Percentiles rank a stretch among this genome's conserved stretches.
Conservation (phyloP, 2,113 vertebrate genomes). For the Hemichromis elongatus region DNA sequence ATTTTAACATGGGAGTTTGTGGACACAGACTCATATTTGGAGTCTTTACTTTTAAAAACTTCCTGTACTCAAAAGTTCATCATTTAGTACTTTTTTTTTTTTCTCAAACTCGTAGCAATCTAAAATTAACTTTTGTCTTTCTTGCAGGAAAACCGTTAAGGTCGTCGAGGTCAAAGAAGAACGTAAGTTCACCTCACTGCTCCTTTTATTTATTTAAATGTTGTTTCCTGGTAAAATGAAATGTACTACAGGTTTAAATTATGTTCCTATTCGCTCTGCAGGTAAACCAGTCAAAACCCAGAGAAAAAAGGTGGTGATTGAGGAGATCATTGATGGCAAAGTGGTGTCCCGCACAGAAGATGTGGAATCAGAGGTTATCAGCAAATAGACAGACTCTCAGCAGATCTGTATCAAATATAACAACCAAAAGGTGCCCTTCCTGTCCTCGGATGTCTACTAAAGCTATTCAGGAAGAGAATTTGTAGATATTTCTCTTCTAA, state of each 20-base stretch:
- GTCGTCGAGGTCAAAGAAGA: constrained; percentile 3
- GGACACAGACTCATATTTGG: not conserved
- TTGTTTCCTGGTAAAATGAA: not conserved
- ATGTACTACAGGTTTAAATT: not conserved
- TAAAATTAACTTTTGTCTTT: not conserved
- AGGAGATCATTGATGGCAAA: constrained; percentile 77
- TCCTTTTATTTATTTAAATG: not conserved
- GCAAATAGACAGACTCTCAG: not conserved
- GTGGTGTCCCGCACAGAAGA: constrained; percentile 72
- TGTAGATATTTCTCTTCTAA: not conserved
- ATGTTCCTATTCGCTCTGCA: not conserved
- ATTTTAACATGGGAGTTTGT: not conserved
- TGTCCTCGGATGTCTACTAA: not conserved
- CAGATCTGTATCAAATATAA: not conserved
- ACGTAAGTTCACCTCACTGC: constrained; percentile 41
- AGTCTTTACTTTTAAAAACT: not conserved
- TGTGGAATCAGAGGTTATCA: constrained; percentile 11
- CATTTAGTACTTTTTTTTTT: not conserved
- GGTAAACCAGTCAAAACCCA: constrained; percentile 66
- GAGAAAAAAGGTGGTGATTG: constrained; percentile 73
- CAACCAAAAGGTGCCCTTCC: no score
- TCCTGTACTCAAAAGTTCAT: fast-evolving
- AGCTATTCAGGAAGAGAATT: not conserved
- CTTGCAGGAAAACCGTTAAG: not conserved
- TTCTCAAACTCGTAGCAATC: not conserved